phyloP scores from a whole-genome alignment of 2,888 invertebrate species.

The Byasa hedistus region DNA sequence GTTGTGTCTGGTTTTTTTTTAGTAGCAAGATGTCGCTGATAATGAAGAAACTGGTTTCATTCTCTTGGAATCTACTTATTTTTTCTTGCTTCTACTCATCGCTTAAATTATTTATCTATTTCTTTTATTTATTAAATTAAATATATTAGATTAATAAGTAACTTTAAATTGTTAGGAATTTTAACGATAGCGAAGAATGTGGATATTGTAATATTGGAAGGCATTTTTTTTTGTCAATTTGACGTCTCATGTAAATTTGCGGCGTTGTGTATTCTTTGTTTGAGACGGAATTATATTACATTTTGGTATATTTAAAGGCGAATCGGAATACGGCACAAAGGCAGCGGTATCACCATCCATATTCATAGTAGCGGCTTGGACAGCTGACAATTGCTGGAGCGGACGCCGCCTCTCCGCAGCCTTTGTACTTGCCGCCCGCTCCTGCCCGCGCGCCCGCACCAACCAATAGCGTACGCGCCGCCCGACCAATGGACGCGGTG shows the following conservation, averaged over 20 bases:
- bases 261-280: conserved; percentile 18
- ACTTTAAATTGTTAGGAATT: neutral
- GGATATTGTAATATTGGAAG: too few species aligned
- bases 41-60: conserved; percentile 13
- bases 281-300: conserved; percentile 26
- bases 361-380: conserved; percentile 61
- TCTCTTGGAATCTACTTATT: conserved; percentile 4
- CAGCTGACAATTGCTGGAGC: conserved; percentile 61
- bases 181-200: too few species aligned
- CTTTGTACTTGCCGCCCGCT: conserved; percentile 65
- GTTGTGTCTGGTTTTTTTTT: conserved; percentile 12
- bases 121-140: neutral
- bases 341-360: conserved; percentile 49
- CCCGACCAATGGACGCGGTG: conserved; percentile 62
- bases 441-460: conserved; percentile 37
- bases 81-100: conserved; percentile 1
- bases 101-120: neutral
- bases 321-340: conserved; percentile 31
- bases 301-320: conserved; percentile 31
- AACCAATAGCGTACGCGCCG: conserved; percentile 58
- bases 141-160: neutral
- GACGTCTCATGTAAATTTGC: conserved; percentile 7
- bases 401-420: conserved; percentile 61
- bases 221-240: neutral
- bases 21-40: conserved; percentile 3